phyloP scores from a whole-genome alignment of 2,888 invertebrate genomes.

The Drosophila bunnanda region DNA sequence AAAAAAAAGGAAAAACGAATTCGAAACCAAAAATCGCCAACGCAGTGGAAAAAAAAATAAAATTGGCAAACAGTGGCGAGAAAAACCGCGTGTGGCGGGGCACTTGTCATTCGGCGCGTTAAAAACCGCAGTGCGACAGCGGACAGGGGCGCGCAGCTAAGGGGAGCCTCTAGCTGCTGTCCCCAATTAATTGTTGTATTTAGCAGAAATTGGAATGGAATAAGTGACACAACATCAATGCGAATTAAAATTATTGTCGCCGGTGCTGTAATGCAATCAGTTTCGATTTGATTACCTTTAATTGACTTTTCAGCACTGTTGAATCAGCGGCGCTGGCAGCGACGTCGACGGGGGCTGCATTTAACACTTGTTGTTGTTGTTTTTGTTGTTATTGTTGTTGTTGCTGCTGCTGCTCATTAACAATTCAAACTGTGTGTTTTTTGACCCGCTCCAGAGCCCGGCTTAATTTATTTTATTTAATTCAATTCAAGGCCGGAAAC shows the following conservation, averaged over 20 bases:
- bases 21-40: conserved; percentile 3
- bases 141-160: neutral
- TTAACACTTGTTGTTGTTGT: conserved; percentile 61
- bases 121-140: conserved; percentile 34
- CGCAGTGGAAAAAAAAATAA: neutral
- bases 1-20: conserved; percentile 3
- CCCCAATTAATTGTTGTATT: conserved; percentile 57
- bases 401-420: conserved; percentile 59
- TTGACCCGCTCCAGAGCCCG: conserved; percentile 14
- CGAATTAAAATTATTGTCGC: conserved; percentile 56
- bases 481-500: conserved; percentile 70
- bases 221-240: conserved; percentile 51
- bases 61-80: conserved; percentile 19
- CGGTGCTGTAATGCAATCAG: conserved; percentile 68
- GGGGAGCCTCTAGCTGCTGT: conserved; percentile 4
- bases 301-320: conserved; percentile 78
- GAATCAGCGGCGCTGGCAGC: conserved; percentile 50
- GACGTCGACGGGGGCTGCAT: conserved; percentile 48
- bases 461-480: conserved; percentile 58
- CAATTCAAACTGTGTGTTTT: conserved; percentile 60
- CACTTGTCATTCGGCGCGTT: conserved; percentile 34
- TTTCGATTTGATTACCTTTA: conserved; percentile 79
- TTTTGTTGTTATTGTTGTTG: neutral
- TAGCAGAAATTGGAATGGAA: conserved; percentile 52
- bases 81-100: conserved; percentile 20